Evolutionary conservation across 1,140 invertebrate species (phyloP), one percentile per base, ranked within the genome.

Genomic region (Melanaphis sacchari): DNA sequence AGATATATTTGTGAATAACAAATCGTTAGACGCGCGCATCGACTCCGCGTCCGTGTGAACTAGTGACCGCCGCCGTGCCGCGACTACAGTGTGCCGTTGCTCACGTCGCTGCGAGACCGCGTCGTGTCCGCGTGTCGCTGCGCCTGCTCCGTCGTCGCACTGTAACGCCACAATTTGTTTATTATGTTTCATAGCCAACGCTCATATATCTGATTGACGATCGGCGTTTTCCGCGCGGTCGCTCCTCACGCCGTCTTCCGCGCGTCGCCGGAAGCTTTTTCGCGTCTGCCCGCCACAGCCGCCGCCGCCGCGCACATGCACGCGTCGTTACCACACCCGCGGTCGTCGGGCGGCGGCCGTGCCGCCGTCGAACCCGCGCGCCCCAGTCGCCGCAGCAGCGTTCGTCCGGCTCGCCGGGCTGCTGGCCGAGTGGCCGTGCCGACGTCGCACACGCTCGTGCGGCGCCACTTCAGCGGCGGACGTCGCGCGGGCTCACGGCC

Each of bases 11-110:
- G 76, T 46, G 91, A 93, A 82, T 93, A 93, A 93, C 52, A 93
- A 93, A 93, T 93, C 91, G 91, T 93, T 93, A 93, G 91, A 36
- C 54, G n/a, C 59, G n/a, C 87, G 46, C 87, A 38, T 89, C 87
- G 87, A 22, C 18, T 9, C 6, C 38, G 24, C 46, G 54, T 46
- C 38, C 59, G 59, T 21, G 90, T 82, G 90, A 91, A 91, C 90
- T 82, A 82, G 90, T 91, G 90, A 91, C 90, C 90, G 90, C 26
- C 76, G n/a, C 4, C 66, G 54, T 43, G 90, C 31, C 52, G 49
- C 40, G 52, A 26, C n/a, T 66, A 40, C 52, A 59, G 40, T 49
- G 40, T 49, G 22, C n/a, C 66, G n/a, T 40, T 6, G 76, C 36
- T 41, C 9, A 2, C 54, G 66, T 82, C 54, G 54, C n/a, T 41